Evolutionary conservation across 2,113 vertebrate genomes (phyloP), one percentile per base, ranked within the genome.

Genomic region (Scomber colias): DNA sequence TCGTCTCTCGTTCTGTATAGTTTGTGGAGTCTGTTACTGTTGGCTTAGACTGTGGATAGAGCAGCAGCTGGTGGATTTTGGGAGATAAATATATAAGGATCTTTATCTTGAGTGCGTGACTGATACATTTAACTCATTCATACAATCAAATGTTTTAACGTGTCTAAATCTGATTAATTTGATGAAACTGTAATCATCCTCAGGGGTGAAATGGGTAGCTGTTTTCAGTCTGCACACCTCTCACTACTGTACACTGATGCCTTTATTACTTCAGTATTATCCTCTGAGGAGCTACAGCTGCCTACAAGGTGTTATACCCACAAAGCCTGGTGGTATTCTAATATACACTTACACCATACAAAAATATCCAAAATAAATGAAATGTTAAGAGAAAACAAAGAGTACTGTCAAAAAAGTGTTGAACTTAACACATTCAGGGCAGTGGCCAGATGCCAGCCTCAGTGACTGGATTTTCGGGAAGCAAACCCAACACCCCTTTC

Each of bases 381-480:
- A 50, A 72, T 15, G 51, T 48, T 55, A 54, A 11, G 40, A 46
- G 48, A 63, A 63, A 64, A 75, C 12, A 48, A 60, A 35, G 64
- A 50, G 61, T 68, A 15, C 17, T 3, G 19, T 8, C 4, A 12
- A 71, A 71, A 67, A 73, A 9, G 17, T 10, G 62, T 54, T 40
- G 45, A 75, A 78, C 8, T 68, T 59, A 13, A 62, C 45, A 73
- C 49, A 68, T 81, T 48, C 50, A 19, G 15, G 81, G 81, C 63
- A 56, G 21, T 71, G 85, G 74, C 77, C 60, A 63, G 24, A 48
- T 4, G 56, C 55, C 60, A 87, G 81, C 56, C 21, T 56, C 54
- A 31, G 54, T 75, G 64, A 86, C 81, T 53, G 59, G 83, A 87
- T 70, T 90, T 81, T 83, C 49, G 53, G 76, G 54, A 86, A 87